Percentiles rank a stretch among this genome's conserved stretches.
Conservation (phyloP, 2,888 invertebrate genomes). For the Apamea anceps region DNA sequence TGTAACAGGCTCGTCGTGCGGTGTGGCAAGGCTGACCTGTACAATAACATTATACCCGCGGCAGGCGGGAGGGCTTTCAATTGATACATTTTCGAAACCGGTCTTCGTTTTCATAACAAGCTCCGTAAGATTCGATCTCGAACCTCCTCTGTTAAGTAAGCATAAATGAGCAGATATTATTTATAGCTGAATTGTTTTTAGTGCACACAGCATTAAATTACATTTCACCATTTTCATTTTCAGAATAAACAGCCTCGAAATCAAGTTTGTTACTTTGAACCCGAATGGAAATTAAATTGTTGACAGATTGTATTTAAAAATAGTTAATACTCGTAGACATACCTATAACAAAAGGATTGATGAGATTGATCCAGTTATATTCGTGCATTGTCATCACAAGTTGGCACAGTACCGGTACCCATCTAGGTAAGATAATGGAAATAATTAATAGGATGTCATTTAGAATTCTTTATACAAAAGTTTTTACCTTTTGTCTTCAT, state of each 20-base stretch:
- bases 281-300: background rate
- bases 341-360: background rate
- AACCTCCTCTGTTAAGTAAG: slow-evolving; percentile 68
- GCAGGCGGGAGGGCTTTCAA: slow-evolving; percentile 81
- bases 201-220: background rate
- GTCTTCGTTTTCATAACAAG: slow-evolving; percentile 88
- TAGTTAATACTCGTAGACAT: too few species aligned
- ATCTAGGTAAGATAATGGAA: background rate
- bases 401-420: background rate
- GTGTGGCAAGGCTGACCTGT: slow-evolving; percentile 82
- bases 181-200: slow-evolving; percentile 12
- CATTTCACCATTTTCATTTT: background rate
- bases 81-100: slow-evolving; percentile 89
- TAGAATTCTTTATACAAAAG: background rate
- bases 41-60: slow-evolving; percentile 88
- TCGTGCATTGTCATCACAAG: slow-evolving; percentile 2
- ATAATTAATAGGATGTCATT: too few species aligned
- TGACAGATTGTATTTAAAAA: background rate
- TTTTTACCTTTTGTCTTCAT: background rate
- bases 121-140: slow-evolving; percentile 73
- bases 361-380: slow-evolving; percentile 3
- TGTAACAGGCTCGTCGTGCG: slow-evolving; percentile 76
- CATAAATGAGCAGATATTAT: slow-evolving; percentile 65
- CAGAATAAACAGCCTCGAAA: background rate
- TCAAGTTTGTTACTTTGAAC: slow-evolving; percentile 6